phyloP scores from a whole-genome alignment of 1,140 invertebrate genomes.

The Drosophila serrata region DNA sequence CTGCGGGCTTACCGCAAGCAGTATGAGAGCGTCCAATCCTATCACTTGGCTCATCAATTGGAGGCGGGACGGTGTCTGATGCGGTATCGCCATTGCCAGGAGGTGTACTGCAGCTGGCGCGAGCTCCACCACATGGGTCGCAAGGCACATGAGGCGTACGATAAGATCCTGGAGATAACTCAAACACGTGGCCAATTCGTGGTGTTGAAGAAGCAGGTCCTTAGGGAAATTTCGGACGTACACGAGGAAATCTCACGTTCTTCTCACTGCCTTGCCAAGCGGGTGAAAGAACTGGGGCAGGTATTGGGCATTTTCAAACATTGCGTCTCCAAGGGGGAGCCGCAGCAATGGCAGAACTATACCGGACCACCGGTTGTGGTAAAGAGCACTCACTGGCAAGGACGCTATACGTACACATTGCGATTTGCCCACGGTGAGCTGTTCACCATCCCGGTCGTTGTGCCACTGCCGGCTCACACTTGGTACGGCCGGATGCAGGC shows the following conservation, averaged over 20 bases:
- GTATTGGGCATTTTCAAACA: background rate
- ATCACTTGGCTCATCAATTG: background rate
- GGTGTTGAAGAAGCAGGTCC: background rate
- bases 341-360: background rate
- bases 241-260: background rate
- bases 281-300: background rate
- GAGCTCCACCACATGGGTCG: background rate
- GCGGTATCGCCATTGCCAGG: background rate
- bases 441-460: conserved; percentile 1
- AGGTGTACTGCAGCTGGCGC: background rate
- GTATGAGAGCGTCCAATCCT: conserved; percentile 1
- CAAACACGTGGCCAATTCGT: background rate
- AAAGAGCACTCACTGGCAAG: conserved; percentile 1
- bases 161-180: background rate
- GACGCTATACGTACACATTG: background rate
- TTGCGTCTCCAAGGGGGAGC: background rate
- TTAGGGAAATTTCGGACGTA: background rate
- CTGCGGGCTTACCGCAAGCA: conserved; percentile 2
- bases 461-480: background rate
- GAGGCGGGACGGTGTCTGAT: conserved; percentile 13
- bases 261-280: background rate
- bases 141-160: conserved; percentile 1
- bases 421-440: conserved; percentile 2
- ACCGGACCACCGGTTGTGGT: conserved; percentile 1
- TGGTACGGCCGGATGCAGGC: conserved; percentile 7